These are phyloP conservation scores for Cantharis lateralis DNA, from an alignment of 2,888 invertebrate genomes.

Conservation along the genomic window DNA sequence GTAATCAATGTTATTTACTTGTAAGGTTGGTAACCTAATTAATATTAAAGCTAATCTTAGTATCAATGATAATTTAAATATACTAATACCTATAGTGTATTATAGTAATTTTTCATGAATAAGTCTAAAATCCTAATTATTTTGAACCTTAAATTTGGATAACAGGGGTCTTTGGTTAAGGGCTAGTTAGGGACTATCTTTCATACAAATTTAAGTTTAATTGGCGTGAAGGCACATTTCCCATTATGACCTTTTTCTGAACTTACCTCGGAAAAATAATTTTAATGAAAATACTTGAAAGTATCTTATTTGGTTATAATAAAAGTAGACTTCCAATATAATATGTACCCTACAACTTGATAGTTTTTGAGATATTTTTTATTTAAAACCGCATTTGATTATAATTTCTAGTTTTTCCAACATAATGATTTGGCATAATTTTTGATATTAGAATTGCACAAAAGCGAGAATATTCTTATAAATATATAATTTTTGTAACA, in stretches of 20 bases:
- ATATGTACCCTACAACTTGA: not conserved
- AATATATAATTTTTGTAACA: not conserved
- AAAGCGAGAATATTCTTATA: not conserved
- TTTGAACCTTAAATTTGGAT: too few relatives aligned
- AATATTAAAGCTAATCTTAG: too few relatives aligned
- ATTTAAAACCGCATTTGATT: not conserved
- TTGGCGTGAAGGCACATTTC: not conserved
- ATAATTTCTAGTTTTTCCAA: not conserved
- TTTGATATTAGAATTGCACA: not conserved
- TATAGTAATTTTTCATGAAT: too few relatives aligned
- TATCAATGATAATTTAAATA: too few relatives aligned
- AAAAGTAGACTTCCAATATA: not conserved
- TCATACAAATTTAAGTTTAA: not conserved
- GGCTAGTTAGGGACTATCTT: not conserved
- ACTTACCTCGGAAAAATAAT: not conserved
- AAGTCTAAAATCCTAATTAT: too few relatives aligned
- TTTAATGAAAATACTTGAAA: not conserved
- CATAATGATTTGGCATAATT: not conserved
- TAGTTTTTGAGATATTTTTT: not conserved
- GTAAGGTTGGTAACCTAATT: too few relatives aligned
- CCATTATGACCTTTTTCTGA: too few relatives aligned
- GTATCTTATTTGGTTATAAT: not conserved
- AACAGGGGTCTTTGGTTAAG: too few relatives aligned
- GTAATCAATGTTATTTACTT: too few relatives aligned
- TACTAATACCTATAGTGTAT: too few relatives aligned